Evolutionary conservation across 2,888 invertebrate genomes (phyloP), one percentile per base, ranked within the genome.

Genomic region (Drosophila birchii): DNA sequence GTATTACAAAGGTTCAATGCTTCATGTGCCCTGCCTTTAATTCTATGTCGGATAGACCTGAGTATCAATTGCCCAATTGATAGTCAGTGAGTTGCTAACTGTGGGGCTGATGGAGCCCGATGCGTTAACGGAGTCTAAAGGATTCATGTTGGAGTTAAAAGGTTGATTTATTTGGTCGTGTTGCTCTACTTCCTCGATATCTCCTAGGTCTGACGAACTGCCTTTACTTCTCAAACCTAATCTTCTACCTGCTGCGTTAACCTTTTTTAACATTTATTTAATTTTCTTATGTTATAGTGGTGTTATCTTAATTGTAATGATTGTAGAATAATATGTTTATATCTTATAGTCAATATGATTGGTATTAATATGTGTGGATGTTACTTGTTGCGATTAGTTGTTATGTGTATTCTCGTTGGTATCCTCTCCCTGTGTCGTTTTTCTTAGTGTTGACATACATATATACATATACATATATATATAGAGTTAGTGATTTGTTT

Each of bases 51-150:
- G 18, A 41, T 18, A 18, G 9, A 18, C 18, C 39, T 39, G 39
- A 41, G 39, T n/a, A 41, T 41, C 18, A 41, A 1, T 11, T 41
- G 41, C 18, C 18, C 62, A 7, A 34, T 29, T 12, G 9, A 45
- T 55, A 18, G 45, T 62, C 45, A 55, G 39, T 9, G 62, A 47
- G 23, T 55, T 62, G 45, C 45, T 62, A 47, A 62, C 29, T 29
- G 54, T 55, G 54, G 39, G 39, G 45, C 62, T 62, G 45, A 55
- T 4, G 8, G 57, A 49, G 14, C 41, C 49, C 29, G 57, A 64
- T 36, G 64, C 47, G 43, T 64, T 57, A 16, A 51, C 57, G 12
- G 57, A 64, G 29, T 64, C 64, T 34, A 43, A 41, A 32, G 7
- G 23, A 5, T 23, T 44, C 44, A 44, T 44, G 3, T 44, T 44